A percentile compares a stretch with the other conserved stretches of the same genome.
These are phyloP conservation scores for Macrostomum lignano DNA, from an alignment of 1,140 invertebrate genomes.

Conservation along the genomic window DNA sequence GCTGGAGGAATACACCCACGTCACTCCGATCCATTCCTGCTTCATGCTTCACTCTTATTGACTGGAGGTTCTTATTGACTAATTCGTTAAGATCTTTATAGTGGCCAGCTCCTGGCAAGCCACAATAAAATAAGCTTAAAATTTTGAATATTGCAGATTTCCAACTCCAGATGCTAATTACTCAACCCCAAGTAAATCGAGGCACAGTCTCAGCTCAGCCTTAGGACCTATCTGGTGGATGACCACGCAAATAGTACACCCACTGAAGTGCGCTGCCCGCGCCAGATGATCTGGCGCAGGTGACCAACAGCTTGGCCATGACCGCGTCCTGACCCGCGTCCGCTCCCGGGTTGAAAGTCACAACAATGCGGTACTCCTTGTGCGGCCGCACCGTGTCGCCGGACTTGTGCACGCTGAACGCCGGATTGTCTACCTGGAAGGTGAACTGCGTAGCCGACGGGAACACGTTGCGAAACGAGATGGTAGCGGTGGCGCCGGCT, in stretches of 20 bases:
- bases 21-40: no score
- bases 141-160: no score
- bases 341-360: constrained; percentile 22
- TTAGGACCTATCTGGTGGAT: no score
- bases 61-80: no score
- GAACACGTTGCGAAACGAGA: constrained; percentile 26
- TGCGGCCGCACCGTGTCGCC: constrained; percentile 19
- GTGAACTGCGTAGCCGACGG: constrained; percentile 16
- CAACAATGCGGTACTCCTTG: constrained; percentile 23
- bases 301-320: constrained; percentile 25
- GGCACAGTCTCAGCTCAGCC: no score
- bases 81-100: no score
- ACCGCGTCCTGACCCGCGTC: constrained; percentile 17
- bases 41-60: no score
- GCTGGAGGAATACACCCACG: no score
- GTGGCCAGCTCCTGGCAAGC: no score
- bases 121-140: no score
- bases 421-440: constrained; percentile 26
- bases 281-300: constrained; percentile 19
- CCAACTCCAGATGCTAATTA: no score
- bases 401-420: constrained; percentile 22
- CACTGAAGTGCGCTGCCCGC: constrained; percentile 18
- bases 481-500: constrained; percentile 16
- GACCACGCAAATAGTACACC: constrained; percentile 27
- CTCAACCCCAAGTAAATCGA: no score